Percentiles rank a stretch among this genome's conserved stretches.
phyloP scores from a whole-genome alignment of 2,113 vertebrate genomes.

The Oreotrochilus melanogaster region DNA sequence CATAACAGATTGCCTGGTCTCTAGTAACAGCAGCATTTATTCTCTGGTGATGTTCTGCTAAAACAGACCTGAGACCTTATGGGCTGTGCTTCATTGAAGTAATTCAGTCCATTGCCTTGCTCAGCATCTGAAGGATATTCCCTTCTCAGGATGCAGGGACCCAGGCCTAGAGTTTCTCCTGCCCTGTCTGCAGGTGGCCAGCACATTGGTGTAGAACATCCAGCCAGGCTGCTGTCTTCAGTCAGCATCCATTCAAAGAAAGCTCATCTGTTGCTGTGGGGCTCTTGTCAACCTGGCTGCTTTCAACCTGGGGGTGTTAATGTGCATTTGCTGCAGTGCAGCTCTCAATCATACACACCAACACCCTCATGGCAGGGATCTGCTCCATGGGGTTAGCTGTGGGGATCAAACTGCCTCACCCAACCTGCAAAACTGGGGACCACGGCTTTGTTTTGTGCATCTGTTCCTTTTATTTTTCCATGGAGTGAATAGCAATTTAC shows the following conservation, averaged over 20 bases:
- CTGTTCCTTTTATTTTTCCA: conserved; percentile 74
- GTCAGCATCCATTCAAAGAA: conserved; percentile 35
- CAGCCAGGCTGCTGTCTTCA: conserved; percentile 36
- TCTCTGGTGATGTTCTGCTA: conserved; percentile 16
- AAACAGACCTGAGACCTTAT: conserved; percentile 12
- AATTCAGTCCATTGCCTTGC: conserved; percentile 11
- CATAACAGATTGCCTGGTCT: conserved; percentile 5
- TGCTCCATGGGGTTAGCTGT: neutral
- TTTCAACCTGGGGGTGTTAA: conserved; percentile 23
- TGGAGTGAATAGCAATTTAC: conserved; percentile 52
- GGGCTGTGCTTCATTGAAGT: neutral
- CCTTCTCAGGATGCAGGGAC: neutral
- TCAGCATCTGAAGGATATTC: conserved; percentile 20
- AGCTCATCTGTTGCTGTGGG: conserved; percentile 32
- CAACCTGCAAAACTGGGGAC: conserved; percentile 42
- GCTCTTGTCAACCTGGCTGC: conserved; percentile 49
- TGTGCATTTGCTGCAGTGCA: neutral
- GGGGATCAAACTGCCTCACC: neutral
- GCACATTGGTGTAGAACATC: conserved; percentile 62
- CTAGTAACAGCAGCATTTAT: neutral
- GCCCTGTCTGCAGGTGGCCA: conserved; percentile 53
- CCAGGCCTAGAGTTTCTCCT: neutral
- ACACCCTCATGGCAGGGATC: neutral
- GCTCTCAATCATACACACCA: neutral
- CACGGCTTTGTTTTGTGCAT: conserved; percentile 22